Evolutionary conservation across 2,888 invertebrate species (phyloP), one percentile per base, ranked within the genome.

Genomic region (Drosophila austrosaltans): DNA sequence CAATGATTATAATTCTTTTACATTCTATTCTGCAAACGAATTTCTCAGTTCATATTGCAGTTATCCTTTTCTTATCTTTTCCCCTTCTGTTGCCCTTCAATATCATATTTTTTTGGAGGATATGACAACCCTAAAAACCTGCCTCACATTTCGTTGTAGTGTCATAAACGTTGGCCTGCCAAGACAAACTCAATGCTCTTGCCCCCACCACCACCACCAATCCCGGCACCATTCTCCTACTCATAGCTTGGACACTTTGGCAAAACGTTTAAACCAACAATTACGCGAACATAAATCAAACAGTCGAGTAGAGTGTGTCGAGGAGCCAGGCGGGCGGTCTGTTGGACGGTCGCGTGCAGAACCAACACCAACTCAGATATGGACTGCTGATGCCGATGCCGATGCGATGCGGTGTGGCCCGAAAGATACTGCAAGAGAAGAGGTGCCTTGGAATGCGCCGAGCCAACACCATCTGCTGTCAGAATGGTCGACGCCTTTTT

Each of bases 251-350:
- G 77, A 76, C 79, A 77, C 77, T 82, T 89, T 78, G 82, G 85
- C 79, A 89, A 87, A 91, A 87, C 90, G 89, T 91, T 91, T 89
- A 91, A 92, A 91, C 91, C 90, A 91, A 92, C 92, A 92, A 92
- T 92, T 92, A 92, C 91, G 90, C 81, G 89, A 77, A 80, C 90
- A 92, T 92, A 92, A 92, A 92, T 92, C 92, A 92, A 92, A 92
- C 83, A 82, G 89, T 89, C 89, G 91, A 91, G 85, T 89, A 80
- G 78, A 74, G 69, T 77, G 69, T 77, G 78, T 68, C 69, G 74
- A 66, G 69, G 74, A 76, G 76, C 73, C 60, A 71, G 72, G 68
- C 89, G 78, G 87, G 84, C 83, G 86, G 89, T 87, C 86, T 16
- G 44, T 20, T 72, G 57, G 69, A 77, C 75, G 72, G 39, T 88